These are phyloP conservation scores for Syrista parreyssii DNA, from an alignment of 2,888 invertebrate species.

Conservation along the genomic window DNA sequence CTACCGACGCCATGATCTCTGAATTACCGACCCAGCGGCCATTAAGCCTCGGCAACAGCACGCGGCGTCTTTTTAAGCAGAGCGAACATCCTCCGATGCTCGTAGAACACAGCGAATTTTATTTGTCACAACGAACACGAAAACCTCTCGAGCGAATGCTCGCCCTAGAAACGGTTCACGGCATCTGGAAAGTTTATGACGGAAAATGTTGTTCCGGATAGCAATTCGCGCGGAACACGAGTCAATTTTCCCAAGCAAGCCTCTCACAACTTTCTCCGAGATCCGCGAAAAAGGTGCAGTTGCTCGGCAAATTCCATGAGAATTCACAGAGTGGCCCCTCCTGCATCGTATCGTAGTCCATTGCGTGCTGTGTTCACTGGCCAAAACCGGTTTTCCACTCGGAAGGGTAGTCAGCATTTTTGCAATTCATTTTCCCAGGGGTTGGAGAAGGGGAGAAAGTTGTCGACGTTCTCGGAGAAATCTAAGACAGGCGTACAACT, in stretches of 20 bases:
- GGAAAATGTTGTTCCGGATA: background rate
- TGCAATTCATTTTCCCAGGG: background rate
- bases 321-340: background rate
- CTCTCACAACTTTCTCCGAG: background rate
- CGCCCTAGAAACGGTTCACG: background rate
- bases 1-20: background rate
- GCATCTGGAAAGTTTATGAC: background rate
- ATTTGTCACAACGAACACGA: background rate
- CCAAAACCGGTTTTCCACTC: background rate
- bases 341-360: background rate
- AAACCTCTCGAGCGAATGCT: background rate
- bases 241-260: background rate
- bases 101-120: background rate
- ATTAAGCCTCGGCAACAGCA: background rate
- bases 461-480: background rate
- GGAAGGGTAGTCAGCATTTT: background rate
- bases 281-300: background rate
- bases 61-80: background rate
- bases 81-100: background rate
- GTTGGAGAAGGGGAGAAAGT: background rate
- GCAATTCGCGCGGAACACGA: background rate
- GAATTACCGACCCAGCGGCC: background rate
- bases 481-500: background rate
- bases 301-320: background rate
- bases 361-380: background rate